Percentiles rank a stretch among this genome's conserved stretches.
These are phyloP conservation scores for Pangasius macronema DNA, from an alignment of 2,797 vertebrate genomes.

Conservation along the genomic window DNA sequence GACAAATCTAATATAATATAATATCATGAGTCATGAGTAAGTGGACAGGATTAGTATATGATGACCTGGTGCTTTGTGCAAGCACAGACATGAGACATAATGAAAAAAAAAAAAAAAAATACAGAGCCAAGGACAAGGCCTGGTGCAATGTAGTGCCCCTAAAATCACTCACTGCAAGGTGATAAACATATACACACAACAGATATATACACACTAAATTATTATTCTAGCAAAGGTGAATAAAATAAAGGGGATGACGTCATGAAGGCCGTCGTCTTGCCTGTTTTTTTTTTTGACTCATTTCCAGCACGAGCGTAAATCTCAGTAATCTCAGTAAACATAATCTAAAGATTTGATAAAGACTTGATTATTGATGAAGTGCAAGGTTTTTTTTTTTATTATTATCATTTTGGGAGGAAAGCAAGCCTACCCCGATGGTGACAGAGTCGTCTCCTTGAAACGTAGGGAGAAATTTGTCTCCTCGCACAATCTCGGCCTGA, in stretches of 20 bases:
- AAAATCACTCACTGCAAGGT: not conserved
- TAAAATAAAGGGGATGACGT: slow-evolving; percentile 4
- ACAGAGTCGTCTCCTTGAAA: slow-evolving; percentile 91
- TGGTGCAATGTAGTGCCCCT: not conserved
- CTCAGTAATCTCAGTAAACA: not conserved
- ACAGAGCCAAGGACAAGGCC: slow-evolving; percentile 32
- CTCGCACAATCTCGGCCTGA: slow-evolving; percentile 85
- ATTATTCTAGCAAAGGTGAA: not conserved
- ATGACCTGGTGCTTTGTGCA: too few relatives aligned
- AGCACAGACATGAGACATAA: not conserved
- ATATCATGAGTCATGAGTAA: too few relatives aligned
- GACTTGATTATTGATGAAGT: not conserved
- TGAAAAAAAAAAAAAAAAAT: not conserved
- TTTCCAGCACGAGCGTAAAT: not conserved
- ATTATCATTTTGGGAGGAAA: not conserved
- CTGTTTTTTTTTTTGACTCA: not conserved
- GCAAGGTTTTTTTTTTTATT: too few relatives aligned
- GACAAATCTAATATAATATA: too few relatives aligned
- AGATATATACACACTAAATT: not conserved
- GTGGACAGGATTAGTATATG: not conserved
- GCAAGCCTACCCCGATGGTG: slow-evolving; percentile 82
- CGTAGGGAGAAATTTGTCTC: slow-evolving; percentile 90
- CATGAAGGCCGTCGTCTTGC: not conserved
- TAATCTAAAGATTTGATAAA: not conserved
- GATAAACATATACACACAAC: not conserved